Base-by-base conservation (phyloP, 2,113 vertebrate species). In the Lagopus leucura region DNA sequence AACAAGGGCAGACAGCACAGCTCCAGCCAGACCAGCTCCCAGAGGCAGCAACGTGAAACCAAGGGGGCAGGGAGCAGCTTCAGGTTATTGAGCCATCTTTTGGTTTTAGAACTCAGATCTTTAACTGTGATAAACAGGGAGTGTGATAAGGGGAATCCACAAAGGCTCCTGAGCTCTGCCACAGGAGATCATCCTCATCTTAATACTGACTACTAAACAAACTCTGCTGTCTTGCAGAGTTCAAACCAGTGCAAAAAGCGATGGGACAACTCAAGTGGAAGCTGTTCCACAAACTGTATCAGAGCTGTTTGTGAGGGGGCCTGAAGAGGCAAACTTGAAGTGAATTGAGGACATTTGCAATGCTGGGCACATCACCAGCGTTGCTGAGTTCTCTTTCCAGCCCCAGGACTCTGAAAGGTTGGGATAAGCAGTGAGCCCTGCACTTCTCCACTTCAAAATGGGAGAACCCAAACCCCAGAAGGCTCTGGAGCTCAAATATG, bases 181-280 rank as follows among this genome's bases (percentile, higher is more conserved):
- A 52, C 8, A 30, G 38, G 34, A 24, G 21, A 19, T 42, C 36
- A 45, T 19, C 4, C 6, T 63, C 20, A 43, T 30, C 34, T 42
- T 54, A 25, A 65, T 4, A n/a, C 10, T 2, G 2, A 83, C 36
- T 1, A 32, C 0, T 17, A 54, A 61, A 48, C 10, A 17, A 54
- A 19, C 13, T 21, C 61, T 25, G 20, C 30, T 18, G 38, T 40
- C 25, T 64, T 19, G 3, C 75, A 55, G 57, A 81, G 61, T 70
- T 78, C 70, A 47, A 71, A 60, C 8, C 42, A 55, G 57, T 3
- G 4, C 76, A 48, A 8, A 0, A 10, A 81, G 60, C 1, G 10
- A n/a, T 3, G 8, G 50, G 24, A n/a, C 17, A 45, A 81, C 36
- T 83, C 36, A 75, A 65, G 18, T n/a, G 61, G 50, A 47, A 77